Conservation (phyloP, 2,888 invertebrate genomes). For the Atethmia centrago region DNA sequence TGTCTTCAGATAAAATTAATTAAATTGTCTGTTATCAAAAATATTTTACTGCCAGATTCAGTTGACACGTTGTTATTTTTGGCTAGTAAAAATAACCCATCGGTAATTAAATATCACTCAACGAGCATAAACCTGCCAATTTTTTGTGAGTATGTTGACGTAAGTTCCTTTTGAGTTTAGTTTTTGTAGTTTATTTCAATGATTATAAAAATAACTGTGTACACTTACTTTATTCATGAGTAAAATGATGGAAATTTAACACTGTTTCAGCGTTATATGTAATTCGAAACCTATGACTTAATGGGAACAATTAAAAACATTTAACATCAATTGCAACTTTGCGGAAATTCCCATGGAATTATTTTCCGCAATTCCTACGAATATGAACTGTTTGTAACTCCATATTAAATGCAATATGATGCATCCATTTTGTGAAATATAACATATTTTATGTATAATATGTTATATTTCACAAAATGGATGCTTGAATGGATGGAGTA, state of each 20-base stretch:
- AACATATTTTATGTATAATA: too few species aligned
- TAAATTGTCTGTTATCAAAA: slow-evolving; percentile 1
- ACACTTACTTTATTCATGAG: too few species aligned
- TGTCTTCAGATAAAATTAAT: slow-evolving; percentile 5
- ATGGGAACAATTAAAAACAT: slow-evolving; percentile 42
- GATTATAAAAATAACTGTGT: slow-evolving; percentile 14
- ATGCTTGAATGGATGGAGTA: too few species aligned
- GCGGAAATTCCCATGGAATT: slow-evolving; percentile 48
- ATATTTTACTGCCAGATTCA: neutral
- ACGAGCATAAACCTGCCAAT: slow-evolving; percentile 31
- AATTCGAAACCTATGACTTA: slow-evolving; percentile 36
- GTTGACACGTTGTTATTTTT: slow-evolving; percentile 23
- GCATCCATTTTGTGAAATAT: slow-evolving; percentile 31
- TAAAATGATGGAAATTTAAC: slow-evolving; percentile 10
- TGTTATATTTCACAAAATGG: too few species aligned
- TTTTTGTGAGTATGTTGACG: slow-evolving; percentile 20
- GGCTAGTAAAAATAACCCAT: slow-evolving; percentile 13
- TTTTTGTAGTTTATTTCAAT: slow-evolving; percentile 4
- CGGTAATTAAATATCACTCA: slow-evolving; percentile 42
- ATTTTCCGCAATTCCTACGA: slow-evolving; percentile 33
- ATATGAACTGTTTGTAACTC: neutral
- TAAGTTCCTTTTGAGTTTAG: slow-evolving; percentile 12
- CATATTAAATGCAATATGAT: slow-evolving; percentile 8
- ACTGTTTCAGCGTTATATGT: neutral
- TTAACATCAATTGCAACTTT: slow-evolving; percentile 31